Percentiles rank a stretch among this genome's conserved stretches.
Conservation (phyloP, 2,113 vertebrate genomes). For the Chauna torquata region DNA sequence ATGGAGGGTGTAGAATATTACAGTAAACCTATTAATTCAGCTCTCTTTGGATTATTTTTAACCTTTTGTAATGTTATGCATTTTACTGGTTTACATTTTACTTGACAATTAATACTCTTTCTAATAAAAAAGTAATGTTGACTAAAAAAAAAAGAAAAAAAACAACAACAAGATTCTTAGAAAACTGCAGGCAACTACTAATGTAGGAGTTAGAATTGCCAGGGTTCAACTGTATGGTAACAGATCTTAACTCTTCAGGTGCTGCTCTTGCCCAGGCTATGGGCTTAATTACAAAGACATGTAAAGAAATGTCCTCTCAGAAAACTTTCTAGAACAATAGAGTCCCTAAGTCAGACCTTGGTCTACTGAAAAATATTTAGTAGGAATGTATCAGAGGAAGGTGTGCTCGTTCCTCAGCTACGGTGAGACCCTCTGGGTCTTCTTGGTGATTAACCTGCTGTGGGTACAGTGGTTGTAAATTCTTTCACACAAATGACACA, state of each 20-base stretch:
- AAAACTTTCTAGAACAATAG: not conserved
- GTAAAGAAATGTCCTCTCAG: not conserved
- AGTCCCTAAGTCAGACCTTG: not conserved
- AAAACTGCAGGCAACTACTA: not conserved
- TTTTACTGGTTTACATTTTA: not conserved
- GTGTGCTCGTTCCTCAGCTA: not conserved
- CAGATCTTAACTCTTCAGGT: not conserved
- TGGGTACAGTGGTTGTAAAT: not conserved
- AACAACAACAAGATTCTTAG: not conserved
- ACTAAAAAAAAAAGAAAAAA: not conserved
- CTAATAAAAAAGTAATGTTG: not conserved
- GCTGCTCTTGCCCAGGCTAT: not conserved
- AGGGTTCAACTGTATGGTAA: not conserved
- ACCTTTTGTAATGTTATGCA: not conserved
- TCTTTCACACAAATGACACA: not conserved
- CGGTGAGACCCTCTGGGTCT: not conserved
- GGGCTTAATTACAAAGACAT: not conserved
- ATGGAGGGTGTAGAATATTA: not conserved
- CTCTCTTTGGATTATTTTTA: not conserved
- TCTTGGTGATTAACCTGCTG: not conserved
- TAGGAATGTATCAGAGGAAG: not conserved
- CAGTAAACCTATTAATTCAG: not conserved
- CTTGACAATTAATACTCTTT: not conserved
- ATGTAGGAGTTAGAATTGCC: not conserved
- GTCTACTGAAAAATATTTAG: not conserved